Conservation (phyloP, 2,113 vertebrate species). For the Rhinolophus ferrumequinum region DNA sequence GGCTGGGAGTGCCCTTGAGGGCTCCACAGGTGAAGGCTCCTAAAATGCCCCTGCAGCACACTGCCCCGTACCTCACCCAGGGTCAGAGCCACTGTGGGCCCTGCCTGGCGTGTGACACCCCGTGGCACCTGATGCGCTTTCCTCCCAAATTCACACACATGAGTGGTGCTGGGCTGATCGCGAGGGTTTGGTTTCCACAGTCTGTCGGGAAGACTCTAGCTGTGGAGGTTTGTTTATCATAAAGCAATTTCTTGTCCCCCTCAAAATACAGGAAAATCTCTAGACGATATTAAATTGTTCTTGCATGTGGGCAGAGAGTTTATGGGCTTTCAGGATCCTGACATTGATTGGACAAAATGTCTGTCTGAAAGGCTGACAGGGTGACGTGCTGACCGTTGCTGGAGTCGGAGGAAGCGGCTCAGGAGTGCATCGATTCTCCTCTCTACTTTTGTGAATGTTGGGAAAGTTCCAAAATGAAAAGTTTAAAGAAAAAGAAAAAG, state of each 20-base stretch:
- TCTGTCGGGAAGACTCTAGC: too few species aligned
- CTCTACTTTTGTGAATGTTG: not conserved
- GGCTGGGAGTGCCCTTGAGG: rapidly evolving
- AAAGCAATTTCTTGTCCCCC: not conserved
- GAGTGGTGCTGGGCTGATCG: rapidly evolving
- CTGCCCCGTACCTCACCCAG: not conserved
- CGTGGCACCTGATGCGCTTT: rapidly evolving
- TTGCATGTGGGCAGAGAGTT: rapidly evolving
- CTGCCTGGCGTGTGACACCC: not conserved
- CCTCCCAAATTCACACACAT: too few species aligned
- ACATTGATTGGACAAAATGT: too few species aligned
- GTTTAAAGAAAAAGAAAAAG: not conserved
- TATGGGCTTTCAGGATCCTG: not conserved
- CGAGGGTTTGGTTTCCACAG: not conserved
- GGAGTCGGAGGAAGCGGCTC: not conserved
- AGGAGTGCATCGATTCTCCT: not conserved
- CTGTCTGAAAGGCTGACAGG: not conserved
- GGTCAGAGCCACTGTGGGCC: not conserved
- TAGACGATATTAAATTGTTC: not conserved
- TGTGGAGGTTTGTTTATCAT: not conserved
- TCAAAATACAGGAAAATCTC: not conserved
- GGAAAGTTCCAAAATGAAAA: not conserved
- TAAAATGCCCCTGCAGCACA: not conserved
- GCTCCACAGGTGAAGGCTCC: not conserved
- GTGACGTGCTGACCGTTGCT: not conserved